A percentile compares a stretch with the other conserved stretches of the same genome.
Evolutionary conservation across 2,113 vertebrate genomes (phyloP).

Genomic region (Stegastes partitus): DNA sequence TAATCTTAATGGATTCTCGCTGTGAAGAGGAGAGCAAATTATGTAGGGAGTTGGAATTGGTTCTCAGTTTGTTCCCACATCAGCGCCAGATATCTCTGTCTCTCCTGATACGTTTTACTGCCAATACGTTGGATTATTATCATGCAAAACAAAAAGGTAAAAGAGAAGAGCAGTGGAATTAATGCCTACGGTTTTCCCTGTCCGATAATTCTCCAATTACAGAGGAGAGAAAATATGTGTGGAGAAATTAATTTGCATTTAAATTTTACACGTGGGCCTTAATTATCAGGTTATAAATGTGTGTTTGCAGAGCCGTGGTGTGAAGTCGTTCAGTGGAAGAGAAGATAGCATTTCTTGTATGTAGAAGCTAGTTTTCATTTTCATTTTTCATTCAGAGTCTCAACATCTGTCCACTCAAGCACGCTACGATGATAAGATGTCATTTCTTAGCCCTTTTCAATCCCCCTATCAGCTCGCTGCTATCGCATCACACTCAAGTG

Average conservation of each 20-base stretch:
- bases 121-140: constrained; percentile 34
- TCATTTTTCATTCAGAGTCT: constrained; percentile 28
- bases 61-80: constrained; percentile 51
- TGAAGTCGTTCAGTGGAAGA: constrained; percentile 38
- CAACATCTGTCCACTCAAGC: constrained; percentile 39
- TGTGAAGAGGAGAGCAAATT: constrained; percentile 35
- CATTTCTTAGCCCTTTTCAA: constrained; percentile 7
- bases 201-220: constrained; percentile 50
- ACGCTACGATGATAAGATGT: constrained; percentile 25
- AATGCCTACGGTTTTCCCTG: constrained; percentile 23
- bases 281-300: constrained; percentile 70
- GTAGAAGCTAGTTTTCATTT: constrained; percentile 47
- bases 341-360: constrained; percentile 36
- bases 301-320: constrained; percentile 49
- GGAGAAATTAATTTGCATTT: constrained; percentile 72
- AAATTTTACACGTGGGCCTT: constrained; percentile 68
- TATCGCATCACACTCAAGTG: constrained; percentile 48
- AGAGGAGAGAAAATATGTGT: constrained; percentile 47
- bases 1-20: constrained; percentile 52
- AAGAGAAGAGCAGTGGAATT: constrained; percentile 35
- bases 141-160: constrained; percentile 3
- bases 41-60: constrained; percentile 51
- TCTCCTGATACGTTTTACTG: constrained; percentile 40
- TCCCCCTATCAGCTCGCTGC: constrained; percentile 32
- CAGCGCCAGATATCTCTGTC: constrained; percentile 45